Evolutionary conservation across 2,797 vertebrate genomes (phyloP), one percentile per base, ranked within the genome.

Genomic region (Lycodopsis pacificus): DNA sequence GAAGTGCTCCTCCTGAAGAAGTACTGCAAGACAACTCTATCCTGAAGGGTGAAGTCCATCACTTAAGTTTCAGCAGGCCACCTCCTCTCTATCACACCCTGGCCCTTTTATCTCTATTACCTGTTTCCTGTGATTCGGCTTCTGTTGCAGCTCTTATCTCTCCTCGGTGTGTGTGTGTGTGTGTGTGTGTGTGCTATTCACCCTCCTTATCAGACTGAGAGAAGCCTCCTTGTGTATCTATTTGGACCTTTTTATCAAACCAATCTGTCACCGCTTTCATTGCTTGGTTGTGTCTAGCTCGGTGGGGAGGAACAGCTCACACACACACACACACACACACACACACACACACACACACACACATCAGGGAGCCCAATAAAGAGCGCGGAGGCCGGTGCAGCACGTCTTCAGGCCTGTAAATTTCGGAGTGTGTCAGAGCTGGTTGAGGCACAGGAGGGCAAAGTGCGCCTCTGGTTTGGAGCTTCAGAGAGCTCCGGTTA

Each of bases 251-350:
- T 38, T 94, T 93, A 95, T 95, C 94, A 89, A 80, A 88, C 71
- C 89, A 83, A 89, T 91, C 93, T 93, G 94, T 94, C 89, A 91
- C 49, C 14, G 85, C 86, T 88, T 89, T 84, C 81, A 87, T 88
- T 86, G 80, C 20, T 88, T 84, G 82, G 89, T 79, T 86, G 83
- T 89, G 87, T 84, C 82, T 87, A 78, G 53, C 65, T n/a, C 81
- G 79, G 77, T 73, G 71, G 0, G 10, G 75, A 87, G 59, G 19
- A 77, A 76, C 27, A 36, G 46, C 53, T 36, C 68, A 22, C 72
- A 57, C 57, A 64, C 62, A 25, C 25, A 25, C 27, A 25, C 25
- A 25, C 25, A 25, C 2, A 25, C 25, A 51, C 71, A 51, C 65
- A 65, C 62, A 51, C 56, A 56, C 44, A 65, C 25, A 65, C 66